phyloP scores from a whole-genome alignment of 2,797 vertebrate genomes.

The Notamacropus eugenii region DNA sequence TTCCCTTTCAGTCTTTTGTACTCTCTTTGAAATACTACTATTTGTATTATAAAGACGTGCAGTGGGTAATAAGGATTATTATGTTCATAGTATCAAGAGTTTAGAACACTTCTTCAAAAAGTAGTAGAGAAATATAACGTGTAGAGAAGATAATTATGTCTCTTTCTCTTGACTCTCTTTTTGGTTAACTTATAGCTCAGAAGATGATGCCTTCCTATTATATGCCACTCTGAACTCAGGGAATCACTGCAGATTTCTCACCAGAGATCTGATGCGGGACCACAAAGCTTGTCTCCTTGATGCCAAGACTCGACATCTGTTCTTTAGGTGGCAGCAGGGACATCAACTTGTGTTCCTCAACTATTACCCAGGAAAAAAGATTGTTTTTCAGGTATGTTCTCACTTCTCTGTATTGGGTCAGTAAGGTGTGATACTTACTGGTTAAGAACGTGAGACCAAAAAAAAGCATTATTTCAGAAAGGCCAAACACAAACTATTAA shows the following conservation, averaged over 20 bases:
- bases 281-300: conserved; percentile 94
- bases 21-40: neutral
- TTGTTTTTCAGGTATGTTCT: conserved; percentile 91
- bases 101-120: conserved; percentile 14
- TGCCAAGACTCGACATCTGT: conserved; percentile 86
- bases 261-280: conserved; percentile 94
- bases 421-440: neutral
- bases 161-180: conserved; percentile 46
- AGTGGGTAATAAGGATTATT: neutral
- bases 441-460: conserved; percentile 15
- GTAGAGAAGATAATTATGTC: conserved; percentile 13
- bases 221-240: conserved; percentile 95
- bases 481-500: neutral
- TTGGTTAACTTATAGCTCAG: conserved; percentile 90
- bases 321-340: conserved; percentile 98
- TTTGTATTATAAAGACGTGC: neutral
- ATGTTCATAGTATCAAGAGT: conserved; percentile 11
- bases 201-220: conserved; percentile 96
- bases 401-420: conserved; percentile 16
- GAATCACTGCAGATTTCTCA: conserved; percentile 93
- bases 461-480: conserved; percentile 8
- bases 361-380: conserved; percentile 72
- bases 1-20: neutral
- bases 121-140: neutral
- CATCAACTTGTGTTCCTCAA: conserved; percentile 90